These are phyloP conservation scores for Cheilosia vernalis DNA, from an alignment of 2,888 invertebrate species.

Conservation along the genomic window DNA sequence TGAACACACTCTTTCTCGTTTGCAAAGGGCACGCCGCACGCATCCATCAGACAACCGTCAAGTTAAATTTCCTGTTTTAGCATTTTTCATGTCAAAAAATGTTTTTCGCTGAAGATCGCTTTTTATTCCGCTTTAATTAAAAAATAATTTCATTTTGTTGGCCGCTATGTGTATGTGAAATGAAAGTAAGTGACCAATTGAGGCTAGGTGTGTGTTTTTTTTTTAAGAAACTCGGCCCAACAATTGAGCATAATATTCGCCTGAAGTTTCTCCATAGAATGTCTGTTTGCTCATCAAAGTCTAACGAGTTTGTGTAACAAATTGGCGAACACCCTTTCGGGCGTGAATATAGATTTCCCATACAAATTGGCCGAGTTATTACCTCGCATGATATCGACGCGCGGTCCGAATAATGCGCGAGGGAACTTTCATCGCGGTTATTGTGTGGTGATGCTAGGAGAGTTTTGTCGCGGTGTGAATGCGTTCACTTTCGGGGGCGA, in stretches of 20 bases:
- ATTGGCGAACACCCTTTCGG: slow-evolving; percentile 38
- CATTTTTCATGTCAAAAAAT: slow-evolving; percentile 1
- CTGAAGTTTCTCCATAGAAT: slow-evolving; percentile 20
- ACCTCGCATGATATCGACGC: not conserved
- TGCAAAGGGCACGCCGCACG: slow-evolving; percentile 21
- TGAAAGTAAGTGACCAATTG: slow-evolving; percentile 61
- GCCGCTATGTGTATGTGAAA: slow-evolving; percentile 44
- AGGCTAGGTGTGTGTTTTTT: slow-evolving; percentile 8
- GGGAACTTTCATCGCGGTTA: slow-evolving; percentile 27
- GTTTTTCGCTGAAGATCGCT: slow-evolving; percentile 15
- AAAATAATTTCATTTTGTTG: slow-evolving; percentile 37
- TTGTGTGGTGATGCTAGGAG: not conserved
- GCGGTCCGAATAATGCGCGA: slow-evolving; percentile 6
- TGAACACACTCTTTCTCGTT: slow-evolving; percentile 16
- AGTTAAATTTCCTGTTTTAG: slow-evolving; percentile 39
- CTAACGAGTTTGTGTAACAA: slow-evolving; percentile 57
- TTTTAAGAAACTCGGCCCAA: slow-evolving; percentile 10
- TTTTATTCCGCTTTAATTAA: slow-evolving; percentile 53
- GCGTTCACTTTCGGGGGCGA: slow-evolving; percentile 45
- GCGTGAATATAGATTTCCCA: slow-evolving; percentile 3
- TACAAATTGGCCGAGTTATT: slow-evolving; percentile 21
- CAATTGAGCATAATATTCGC: not conserved
- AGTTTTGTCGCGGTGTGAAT: slow-evolving; percentile 20
- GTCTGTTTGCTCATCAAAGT: slow-evolving; percentile 13
- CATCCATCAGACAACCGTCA: not conserved